phyloP scores from a whole-genome alignment of 2,797 vertebrate species.

The Onychomys arenicola region DNA sequence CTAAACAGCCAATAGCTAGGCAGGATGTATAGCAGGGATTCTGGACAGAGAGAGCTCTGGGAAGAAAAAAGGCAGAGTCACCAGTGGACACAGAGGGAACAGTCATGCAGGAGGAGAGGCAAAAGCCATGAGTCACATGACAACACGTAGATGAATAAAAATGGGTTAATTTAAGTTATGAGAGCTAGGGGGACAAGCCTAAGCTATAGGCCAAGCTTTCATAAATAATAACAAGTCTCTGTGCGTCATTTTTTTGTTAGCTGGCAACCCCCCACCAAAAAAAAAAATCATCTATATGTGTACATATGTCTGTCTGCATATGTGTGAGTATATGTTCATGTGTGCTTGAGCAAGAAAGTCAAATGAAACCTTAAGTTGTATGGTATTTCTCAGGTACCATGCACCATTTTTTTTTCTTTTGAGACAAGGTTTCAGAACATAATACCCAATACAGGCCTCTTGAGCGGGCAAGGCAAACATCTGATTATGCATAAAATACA shows the following conservation, averaged over 20 bases:
- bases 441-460: not conserved
- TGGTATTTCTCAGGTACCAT: not conserved
- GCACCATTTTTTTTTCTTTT: not conserved
- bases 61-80: no score
- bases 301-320: not conserved
- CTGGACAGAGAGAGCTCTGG: no score
- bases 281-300: not conserved
- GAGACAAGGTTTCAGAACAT: not conserved
- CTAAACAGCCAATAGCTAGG: no score
- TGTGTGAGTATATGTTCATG: not conserved
- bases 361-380: not conserved
- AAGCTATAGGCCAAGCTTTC: no score
- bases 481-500: conserved; percentile 14
- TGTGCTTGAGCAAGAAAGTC: not conserved
- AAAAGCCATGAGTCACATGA: no score
- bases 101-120: no score
- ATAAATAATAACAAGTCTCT: no score
- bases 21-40: no score
- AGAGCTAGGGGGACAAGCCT: no score
- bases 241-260: not conserved
- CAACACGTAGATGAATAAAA: no score
- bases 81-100: no score
- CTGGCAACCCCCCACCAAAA: not conserved
- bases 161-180: no score
- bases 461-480: not conserved